These are phyloP conservation scores for Sylvietta virens DNA, from an alignment of 2,113 vertebrate species.

Conservation along the genomic window DNA sequence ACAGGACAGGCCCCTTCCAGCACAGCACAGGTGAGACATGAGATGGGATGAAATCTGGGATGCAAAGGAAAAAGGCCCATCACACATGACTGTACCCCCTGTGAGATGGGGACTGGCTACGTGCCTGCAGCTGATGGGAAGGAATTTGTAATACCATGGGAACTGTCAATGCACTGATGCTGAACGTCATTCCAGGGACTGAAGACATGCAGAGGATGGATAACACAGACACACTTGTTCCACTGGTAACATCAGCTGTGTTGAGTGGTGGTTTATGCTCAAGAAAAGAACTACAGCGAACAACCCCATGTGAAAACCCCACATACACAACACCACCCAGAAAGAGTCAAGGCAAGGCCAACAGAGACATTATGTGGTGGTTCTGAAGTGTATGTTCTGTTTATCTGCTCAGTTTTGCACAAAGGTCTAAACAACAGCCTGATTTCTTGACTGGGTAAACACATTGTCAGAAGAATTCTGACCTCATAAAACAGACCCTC, in stretches of 20 bases:
- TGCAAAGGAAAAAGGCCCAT: background rate
- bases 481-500: background rate
- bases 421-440: background rate
- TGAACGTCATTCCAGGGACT: background rate
- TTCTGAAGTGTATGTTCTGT: background rate
- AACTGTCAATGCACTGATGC: background rate
- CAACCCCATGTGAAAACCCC: background rate
- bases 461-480: background rate
- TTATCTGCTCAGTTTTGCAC: background rate
- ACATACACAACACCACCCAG: background rate
- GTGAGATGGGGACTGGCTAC: background rate
- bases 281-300: background rate
- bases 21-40: rapidly evolving
- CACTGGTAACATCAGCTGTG: background rate
- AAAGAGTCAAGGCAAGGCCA: background rate
- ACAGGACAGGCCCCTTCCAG: background rate
- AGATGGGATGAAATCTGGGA: background rate
- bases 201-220: rapidly evolving
- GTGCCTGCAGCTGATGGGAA: background rate
- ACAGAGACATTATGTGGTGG: background rate
- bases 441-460: background rate
- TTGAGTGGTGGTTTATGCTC: background rate
- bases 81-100: background rate
- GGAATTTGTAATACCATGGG: background rate
- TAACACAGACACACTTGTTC: background rate